These are phyloP conservation scores for Byasa hedistus DNA, from an alignment of 2,888 invertebrate species.

Conservation along the genomic window DNA sequence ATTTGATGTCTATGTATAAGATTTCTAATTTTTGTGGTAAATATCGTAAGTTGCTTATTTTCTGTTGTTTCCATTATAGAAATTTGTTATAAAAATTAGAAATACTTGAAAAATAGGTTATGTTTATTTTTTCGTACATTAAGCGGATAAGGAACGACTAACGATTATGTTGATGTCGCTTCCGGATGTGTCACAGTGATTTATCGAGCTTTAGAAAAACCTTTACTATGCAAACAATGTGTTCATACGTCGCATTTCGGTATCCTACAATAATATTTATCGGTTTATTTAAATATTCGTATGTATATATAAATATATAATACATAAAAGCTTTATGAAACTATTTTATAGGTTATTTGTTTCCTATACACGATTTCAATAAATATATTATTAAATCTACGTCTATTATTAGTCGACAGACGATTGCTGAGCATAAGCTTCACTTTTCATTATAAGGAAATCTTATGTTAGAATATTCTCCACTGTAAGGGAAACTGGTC, in stretches of 20 bases:
- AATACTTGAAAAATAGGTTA: neutral
- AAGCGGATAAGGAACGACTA: constrained; percentile 53
- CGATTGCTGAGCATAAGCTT: no score
- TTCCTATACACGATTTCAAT: no score
- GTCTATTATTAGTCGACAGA: no score
- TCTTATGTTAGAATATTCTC: no score
- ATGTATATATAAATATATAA: neutral
- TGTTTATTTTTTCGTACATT: constrained; percentile 34
- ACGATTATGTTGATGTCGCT: constrained; percentile 59
- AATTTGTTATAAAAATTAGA: neutral
- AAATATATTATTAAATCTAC: no score
- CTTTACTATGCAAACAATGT: constrained; percentile 25
- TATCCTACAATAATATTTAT: neutral
- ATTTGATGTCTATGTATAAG: neutral
- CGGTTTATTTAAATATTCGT: neutral
- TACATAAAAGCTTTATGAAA: neutral
- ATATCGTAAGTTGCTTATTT: neutral
- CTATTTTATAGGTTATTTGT: no score
- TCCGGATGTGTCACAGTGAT: constrained; percentile 62
- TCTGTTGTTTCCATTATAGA: no score
- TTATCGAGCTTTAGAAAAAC: constrained; percentile 46
- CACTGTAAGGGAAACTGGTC: no score
- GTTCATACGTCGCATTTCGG: constrained; percentile 6
- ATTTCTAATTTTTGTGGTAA: no score
- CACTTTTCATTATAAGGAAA: no score